These are phyloP conservation scores for Sinhomidia bicolor DNA, from an alignment of 2,888 invertebrate species.

Conservation along the genomic window DNA sequence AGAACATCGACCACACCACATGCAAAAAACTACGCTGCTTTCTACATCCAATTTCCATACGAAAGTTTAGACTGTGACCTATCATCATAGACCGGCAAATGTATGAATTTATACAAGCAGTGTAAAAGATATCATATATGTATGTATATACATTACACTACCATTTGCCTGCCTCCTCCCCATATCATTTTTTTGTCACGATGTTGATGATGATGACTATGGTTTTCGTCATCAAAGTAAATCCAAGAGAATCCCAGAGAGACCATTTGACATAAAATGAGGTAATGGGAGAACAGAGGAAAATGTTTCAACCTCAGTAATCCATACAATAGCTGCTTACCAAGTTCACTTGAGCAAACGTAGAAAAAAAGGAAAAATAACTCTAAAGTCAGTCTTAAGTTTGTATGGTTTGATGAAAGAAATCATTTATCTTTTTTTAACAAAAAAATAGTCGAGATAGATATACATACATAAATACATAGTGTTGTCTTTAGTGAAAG, in stretches of 20 bases:
- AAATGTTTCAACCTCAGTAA: background rate
- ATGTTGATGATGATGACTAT: conserved; percentile 21
- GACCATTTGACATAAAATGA: conserved; percentile 62
- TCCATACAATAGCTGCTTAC: background rate
- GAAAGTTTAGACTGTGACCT: background rate
- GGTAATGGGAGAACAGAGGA: conserved; percentile 15
- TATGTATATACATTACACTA: background rate
- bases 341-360: conserved; percentile 5
- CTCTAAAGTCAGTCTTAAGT: background rate
- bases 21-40: too few relatives aligned
- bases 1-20: too few relatives aligned
- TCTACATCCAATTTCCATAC: background rate
- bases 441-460: background rate
- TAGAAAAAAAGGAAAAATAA: background rate
- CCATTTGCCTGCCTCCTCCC: background rate
- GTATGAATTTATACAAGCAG: background rate
- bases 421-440: background rate
- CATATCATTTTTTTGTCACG: background rate
- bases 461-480: too few relatives aligned
- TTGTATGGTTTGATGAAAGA: background rate
- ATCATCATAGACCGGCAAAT: background rate
- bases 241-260: conserved; percentile 61
- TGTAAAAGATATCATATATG: background rate
- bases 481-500: background rate
- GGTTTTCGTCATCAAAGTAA: conserved; percentile 59